Evolutionary conservation across 1,140 invertebrate species (phyloP).

Genomic region (Metaphire vulgaris): DNA sequence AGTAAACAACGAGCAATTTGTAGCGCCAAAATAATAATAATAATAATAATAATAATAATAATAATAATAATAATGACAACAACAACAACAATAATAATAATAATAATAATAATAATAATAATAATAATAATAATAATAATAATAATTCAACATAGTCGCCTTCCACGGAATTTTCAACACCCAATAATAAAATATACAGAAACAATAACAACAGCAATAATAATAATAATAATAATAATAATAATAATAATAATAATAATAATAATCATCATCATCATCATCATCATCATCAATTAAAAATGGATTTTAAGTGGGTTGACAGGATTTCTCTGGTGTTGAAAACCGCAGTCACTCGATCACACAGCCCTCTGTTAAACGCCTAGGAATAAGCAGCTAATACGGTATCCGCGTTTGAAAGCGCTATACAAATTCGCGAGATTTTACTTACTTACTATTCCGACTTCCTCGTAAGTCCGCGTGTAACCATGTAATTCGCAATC

Average conservation of each 20-base stretch:
- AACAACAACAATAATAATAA: slow-evolving; percentile 1
- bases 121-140: background rate
- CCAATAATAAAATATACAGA: background rate
- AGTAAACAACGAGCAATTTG: background rate
- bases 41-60: slow-evolving; percentile 7
- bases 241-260: slow-evolving; percentile 1
- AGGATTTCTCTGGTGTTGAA: too few species aligned
- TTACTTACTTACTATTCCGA: too few species aligned
- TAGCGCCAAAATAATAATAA: background rate
- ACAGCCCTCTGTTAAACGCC: too few species aligned
- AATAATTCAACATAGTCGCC: too few species aligned
- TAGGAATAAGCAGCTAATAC: too few species aligned
- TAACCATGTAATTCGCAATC: too few species aligned
- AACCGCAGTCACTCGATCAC: too few species aligned
- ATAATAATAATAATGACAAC: slow-evolving; percentile 4
- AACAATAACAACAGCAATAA: background rate
- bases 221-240: slow-evolving; percentile 4
- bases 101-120: slow-evolving; percentile 9
- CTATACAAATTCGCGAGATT: too few species aligned
- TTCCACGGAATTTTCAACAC: too few species aligned
- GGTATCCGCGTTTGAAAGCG: too few species aligned
- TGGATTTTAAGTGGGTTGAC: background rate
- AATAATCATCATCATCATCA: background rate
- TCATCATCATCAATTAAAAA: background rate
- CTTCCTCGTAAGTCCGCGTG: too few species aligned